phyloP scores from a whole-genome alignment of 2,888 invertebrate species.

The Drosophila cracens region DNA sequence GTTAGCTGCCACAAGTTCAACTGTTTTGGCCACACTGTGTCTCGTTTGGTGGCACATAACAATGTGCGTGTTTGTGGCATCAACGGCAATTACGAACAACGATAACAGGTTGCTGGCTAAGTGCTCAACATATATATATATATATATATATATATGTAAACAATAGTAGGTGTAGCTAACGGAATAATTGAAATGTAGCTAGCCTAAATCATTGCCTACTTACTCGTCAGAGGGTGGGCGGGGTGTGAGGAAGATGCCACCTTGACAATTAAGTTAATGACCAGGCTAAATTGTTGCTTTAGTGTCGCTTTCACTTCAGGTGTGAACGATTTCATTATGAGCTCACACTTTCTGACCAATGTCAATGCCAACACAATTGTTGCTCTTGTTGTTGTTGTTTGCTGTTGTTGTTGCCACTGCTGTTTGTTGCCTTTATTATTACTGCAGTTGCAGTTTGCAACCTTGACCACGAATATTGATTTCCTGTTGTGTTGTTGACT shows the following conservation, averaged over 20 bases:
- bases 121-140: slow-evolving; percentile 6
- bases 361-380: slow-evolving; percentile 52
- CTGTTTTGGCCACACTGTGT: slow-evolving; percentile 16
- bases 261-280: slow-evolving; percentile 52
- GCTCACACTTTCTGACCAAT: slow-evolving; percentile 50
- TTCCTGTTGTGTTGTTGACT: slow-evolving; percentile 71
- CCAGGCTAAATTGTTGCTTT: slow-evolving; percentile 16
- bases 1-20: background rate
- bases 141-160: background rate
- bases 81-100: slow-evolving; percentile 29
- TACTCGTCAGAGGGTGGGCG: slow-evolving; percentile 9
- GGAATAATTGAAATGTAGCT: slow-evolving; percentile 44
- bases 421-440: slow-evolving; percentile 28
- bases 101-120: slow-evolving; percentile 35
- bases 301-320: slow-evolving; percentile 56
- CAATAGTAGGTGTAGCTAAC: slow-evolving; percentile 3
- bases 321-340: slow-evolving; percentile 70
- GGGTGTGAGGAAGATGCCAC: background rate
- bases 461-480: slow-evolving; percentile 85
- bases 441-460: slow-evolving; percentile 54
- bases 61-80: slow-evolving; percentile 36
- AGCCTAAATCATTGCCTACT: slow-evolving; percentile 52
- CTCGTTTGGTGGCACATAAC: slow-evolving; percentile 10
- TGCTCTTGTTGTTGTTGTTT: slow-evolving; percentile 4
- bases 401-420: slow-evolving; percentile 20